Conservation (phyloP, 23 tunicate genomes). For the Trididemnum nubilum region DNA sequence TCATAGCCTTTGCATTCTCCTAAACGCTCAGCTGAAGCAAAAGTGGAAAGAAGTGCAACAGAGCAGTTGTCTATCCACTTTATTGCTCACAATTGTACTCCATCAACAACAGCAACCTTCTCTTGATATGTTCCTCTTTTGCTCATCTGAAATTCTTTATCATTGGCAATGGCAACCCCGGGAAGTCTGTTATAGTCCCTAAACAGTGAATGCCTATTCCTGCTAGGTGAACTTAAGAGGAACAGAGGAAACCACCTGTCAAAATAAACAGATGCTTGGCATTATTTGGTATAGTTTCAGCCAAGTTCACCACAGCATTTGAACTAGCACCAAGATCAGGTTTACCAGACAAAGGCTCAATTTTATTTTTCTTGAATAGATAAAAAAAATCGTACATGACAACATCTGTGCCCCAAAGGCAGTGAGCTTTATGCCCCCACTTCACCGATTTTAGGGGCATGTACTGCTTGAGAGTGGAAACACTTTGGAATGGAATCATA, state of each 20-base stretch:
- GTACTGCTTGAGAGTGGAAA: slow-evolving; percentile 17
- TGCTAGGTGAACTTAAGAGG: not conserved
- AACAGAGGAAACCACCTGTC: slow-evolving; percentile 20
- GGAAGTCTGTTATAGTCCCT: slow-evolving; percentile 22
- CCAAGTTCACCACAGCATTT: slow-evolving; percentile 7
- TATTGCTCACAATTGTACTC: not conserved
- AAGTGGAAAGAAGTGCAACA: slow-evolving; percentile 6
- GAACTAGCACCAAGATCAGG: slow-evolving; percentile 28
- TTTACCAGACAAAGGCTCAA: not conserved
- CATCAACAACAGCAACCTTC: slow-evolving; percentile 1
- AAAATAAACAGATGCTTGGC: slow-evolving; percentile 8
- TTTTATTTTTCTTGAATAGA: not conserved
- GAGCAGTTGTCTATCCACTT: slow-evolving; percentile 22
- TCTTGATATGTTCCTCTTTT: slow-evolving; percentile 9
- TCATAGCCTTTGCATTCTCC: slow-evolving; percentile 13
- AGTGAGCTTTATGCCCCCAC: slow-evolving; percentile 13
- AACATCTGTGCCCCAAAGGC: slow-evolving; percentile 10
- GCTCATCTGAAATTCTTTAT: not conserved
- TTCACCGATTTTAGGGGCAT: not conserved
- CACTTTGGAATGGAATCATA: slow-evolving; percentile 9
- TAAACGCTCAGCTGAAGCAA: slow-evolving; percentile 21
- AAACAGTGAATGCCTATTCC: slow-evolving; percentile 7
- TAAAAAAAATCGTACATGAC: slow-evolving; percentile 7
- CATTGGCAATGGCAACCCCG: slow-evolving; percentile 11
- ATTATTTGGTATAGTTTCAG: slow-evolving; percentile 4